These are phyloP conservation scores for Cephus cinctus DNA, from an alignment of 1,140 invertebrate genomes.

Conservation along the genomic window DNA sequence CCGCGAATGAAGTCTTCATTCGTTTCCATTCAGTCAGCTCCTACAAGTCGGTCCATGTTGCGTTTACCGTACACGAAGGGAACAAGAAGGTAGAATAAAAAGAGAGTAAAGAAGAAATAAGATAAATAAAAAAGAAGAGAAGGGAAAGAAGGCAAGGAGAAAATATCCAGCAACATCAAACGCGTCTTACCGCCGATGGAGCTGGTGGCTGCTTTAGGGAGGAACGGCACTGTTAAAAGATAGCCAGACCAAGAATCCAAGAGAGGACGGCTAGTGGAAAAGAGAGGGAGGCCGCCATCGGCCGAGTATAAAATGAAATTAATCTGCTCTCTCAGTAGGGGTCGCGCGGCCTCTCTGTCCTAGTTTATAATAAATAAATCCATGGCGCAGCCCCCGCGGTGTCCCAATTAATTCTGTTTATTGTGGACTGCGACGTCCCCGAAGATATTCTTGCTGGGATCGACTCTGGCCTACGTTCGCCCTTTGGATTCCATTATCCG, in stretches of 20 bases:
- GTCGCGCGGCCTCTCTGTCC: conserved; percentile 25
- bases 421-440: conserved; percentile 25
- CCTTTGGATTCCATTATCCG: conserved; percentile 25
- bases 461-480: conserved; percentile 20
- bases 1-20: conserved; percentile 12
- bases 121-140: background rate
- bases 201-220: conserved; percentile 5
- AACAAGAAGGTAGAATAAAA: background rate
- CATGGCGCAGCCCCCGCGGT: conserved; percentile 25
- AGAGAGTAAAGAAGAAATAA: background rate
- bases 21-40: background rate
- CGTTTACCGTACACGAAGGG: background rate
- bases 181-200: conserved; percentile 8
- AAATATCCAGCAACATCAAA: conserved; percentile 10
- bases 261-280: background rate
- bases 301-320: conserved; percentile 37
- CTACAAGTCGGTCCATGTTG: background rate
- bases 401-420: conserved; percentile 43
- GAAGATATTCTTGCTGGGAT: conserved; percentile 20
- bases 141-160: conserved; percentile 1
- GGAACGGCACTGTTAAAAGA: conserved; percentile 5
- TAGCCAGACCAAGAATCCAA: background rate
- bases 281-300: background rate
- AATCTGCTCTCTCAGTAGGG: conserved; percentile 30
- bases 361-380: conserved; percentile 41